Conservation (phyloP, 2,113 vertebrate species). For the Gymnogyps californianus region DNA sequence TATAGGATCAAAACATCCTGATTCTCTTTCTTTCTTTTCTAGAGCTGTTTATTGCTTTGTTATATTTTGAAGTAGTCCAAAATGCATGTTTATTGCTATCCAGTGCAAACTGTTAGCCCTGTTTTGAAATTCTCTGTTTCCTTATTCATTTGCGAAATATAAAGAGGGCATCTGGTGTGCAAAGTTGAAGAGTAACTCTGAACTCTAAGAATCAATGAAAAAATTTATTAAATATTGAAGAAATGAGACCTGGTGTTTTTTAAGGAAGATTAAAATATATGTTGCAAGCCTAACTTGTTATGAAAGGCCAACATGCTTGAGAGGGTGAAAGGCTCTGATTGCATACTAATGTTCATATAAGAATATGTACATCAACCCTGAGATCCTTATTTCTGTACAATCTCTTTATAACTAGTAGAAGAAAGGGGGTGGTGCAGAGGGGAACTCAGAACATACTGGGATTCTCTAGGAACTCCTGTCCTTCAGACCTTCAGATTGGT, state of each 20-base stretch:
- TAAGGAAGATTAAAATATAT: neutral
- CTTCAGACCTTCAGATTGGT: neutral
- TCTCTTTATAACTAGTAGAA: neutral
- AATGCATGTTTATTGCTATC: neutral
- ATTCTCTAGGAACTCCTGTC: neutral
- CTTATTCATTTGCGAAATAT: neutral
- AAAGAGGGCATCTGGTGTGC: neutral
- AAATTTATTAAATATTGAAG: neutral
- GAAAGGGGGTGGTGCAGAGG: neutral
- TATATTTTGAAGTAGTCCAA: neutral
- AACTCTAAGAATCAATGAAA: neutral
- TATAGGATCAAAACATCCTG: neutral
- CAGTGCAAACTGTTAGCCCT: neutral
- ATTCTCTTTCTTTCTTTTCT: neutral
- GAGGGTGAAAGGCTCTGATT: neutral
- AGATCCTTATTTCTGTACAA: neutral
- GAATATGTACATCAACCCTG: accelerated
- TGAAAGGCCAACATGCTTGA: neutral
- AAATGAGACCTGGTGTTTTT: neutral
- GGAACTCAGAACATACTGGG: neutral
- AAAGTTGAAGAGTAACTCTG: neutral
- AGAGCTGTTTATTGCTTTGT: neutral
- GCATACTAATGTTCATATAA: neutral
- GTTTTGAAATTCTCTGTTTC: neutral
- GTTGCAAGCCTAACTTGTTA: neutral